These are phyloP conservation scores for Melanotaenia duboulayi DNA, from an alignment of 2,113 vertebrate genomes.

Conservation along the genomic window DNA sequence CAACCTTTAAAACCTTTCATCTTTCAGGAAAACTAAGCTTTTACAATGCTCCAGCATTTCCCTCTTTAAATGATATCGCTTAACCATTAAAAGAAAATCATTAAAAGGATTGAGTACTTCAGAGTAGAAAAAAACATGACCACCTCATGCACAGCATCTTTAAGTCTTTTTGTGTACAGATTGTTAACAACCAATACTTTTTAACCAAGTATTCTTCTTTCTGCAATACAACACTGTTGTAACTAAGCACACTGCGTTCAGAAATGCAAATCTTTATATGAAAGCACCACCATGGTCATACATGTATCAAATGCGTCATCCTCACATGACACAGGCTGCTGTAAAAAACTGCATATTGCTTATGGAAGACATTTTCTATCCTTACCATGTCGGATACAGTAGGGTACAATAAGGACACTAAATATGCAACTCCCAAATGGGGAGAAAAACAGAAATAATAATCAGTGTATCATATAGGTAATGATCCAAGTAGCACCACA, in stretches of 20 bases:
- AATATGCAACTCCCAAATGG: conserved; percentile 3
- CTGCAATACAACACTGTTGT: conserved; percentile 65
- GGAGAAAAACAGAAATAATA: conserved; percentile 57
- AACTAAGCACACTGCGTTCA: conserved; percentile 47
- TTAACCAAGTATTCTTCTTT: conserved; percentile 22
- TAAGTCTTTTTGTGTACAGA: conserved; percentile 18
- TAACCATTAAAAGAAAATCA: conserved; percentile 3
- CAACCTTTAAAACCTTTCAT: conserved; percentile 18
- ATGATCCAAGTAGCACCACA: conserved; percentile 73
- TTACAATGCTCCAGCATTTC: conserved; percentile 3
- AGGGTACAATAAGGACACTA: not conserved
- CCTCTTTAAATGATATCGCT: conserved; percentile 1
- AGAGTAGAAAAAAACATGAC: not conserved
- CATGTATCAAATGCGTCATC: conserved; percentile 3
- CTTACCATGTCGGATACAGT: conserved; percentile 31
- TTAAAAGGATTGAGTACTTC: not conserved
- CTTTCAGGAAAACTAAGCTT: not conserved
- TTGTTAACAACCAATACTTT: conserved; percentile 60
- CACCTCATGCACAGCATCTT: conserved; percentile 11
- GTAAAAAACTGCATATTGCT: conserved; percentile 45
- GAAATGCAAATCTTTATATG: conserved; percentile 19
- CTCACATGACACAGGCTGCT: conserved; percentile 30
- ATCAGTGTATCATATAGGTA: conserved; percentile 51
- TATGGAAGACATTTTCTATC: conserved; percentile 50
- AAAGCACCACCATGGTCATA: conserved; percentile 39